Conservation (phyloP, 2,797 vertebrate genomes). For the Myioborus melanocephalus region DNA sequence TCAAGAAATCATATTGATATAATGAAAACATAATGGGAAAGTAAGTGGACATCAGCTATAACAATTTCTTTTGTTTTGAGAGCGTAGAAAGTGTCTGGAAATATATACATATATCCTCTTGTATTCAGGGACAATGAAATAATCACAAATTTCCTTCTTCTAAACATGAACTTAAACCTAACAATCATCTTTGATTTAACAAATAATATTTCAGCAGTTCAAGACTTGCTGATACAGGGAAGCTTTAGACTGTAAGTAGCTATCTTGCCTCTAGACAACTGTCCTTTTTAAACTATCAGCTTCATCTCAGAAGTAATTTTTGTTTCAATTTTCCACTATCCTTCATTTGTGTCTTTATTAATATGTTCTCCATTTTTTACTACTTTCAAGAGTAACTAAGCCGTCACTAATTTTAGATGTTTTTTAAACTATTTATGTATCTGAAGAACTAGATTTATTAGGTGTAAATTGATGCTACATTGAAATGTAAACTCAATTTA, state of each 20-base stretch:
- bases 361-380: background rate
- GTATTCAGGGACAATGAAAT: background rate
- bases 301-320: background rate
- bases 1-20: background rate
- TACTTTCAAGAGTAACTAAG: background rate
- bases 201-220: background rate
- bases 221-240: background rate
- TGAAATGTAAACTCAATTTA: background rate
- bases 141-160: background rate
- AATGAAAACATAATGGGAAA: background rate
- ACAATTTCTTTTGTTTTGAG: background rate
- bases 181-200: background rate
- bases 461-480: background rate
- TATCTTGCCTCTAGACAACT: background rate
- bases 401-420: background rate
- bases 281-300: background rate
- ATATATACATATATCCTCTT: background rate
- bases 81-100: background rate
- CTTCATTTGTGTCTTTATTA: background rate
- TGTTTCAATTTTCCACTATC: background rate
- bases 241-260: background rate
- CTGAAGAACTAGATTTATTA: background rate
- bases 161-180: background rate
- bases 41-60: fast-evolving
- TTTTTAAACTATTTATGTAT: background rate